Evolutionary conservation across 2,888 invertebrate genomes (phyloP), one percentile per base, ranked within the genome.

Genomic region (Melanotus villosus): DNA sequence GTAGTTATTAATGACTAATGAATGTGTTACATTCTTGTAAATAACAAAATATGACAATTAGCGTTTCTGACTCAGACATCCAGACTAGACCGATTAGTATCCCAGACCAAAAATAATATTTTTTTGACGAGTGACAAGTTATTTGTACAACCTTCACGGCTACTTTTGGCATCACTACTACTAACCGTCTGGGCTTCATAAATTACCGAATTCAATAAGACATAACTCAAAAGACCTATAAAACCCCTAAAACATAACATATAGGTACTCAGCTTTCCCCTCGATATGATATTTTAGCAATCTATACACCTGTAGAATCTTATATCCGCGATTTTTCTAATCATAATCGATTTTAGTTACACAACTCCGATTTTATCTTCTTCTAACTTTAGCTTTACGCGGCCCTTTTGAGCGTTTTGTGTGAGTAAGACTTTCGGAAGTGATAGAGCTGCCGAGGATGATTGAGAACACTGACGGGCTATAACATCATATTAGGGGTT

Each of bases 401-500:
- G 4, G 18, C 10, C n/a, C 12, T 43, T 18, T 43, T 14, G 7
- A n/a, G 26, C 16, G 34, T 56, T 38, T 43, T 47, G 41, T 19
- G 23, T 19, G 18, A 18, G 32, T 19, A 32, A 16, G 32, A 68
- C 7, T 38, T 65, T 56, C 23, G 12, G 58, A 60, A 14, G 16
- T 19, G 14, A 32, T 21, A 30, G 34, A 67, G 47, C 68, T 71
- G 62, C 62, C 65, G 79, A 72, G 81, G 80, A 83, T 84, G 84
- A 84, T 84, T 83, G 84, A 84, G 80, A 80, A 79, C 78, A 80
- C 80, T 81, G 82, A 82, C 83, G 82, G 82, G 83, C 84, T 83
- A 84, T 84, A 84, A 84, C 83, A 84, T 84, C 84, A 84, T 83
- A 84, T 84, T 84, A 84, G 77, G 70, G 80, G 76, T 76, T 78